phyloP scores from a whole-genome alignment of 2,797 vertebrate genomes.

The Champsocephalus gunnari region DNA sequence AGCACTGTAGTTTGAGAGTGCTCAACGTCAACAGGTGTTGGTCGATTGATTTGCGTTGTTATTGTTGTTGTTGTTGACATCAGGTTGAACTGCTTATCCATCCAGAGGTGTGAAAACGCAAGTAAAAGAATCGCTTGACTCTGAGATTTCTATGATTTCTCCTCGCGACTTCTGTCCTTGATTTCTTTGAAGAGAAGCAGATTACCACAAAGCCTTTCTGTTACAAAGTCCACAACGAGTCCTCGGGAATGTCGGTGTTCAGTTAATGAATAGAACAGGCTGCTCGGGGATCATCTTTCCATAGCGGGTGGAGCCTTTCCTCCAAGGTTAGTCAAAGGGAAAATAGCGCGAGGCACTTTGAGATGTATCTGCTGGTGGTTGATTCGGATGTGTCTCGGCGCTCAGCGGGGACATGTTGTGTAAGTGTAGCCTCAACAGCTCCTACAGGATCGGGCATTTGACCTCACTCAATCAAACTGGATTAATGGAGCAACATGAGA shows the following conservation, averaged over 20 bases:
- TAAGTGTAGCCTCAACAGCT: slow-evolving; percentile 67
- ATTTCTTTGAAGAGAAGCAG: slow-evolving; percentile 41
- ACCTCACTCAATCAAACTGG: slow-evolving; percentile 40
- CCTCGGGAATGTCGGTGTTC: slow-evolving; percentile 41
- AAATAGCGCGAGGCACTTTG: slow-evolving; percentile 46
- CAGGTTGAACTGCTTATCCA: slow-evolving; percentile 18
- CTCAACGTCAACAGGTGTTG: slow-evolving; percentile 49
- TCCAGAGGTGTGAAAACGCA: background rate
- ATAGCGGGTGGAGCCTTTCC: slow-evolving; percentile 54
- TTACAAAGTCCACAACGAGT: slow-evolving; percentile 45
- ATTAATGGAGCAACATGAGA: slow-evolving; percentile 26
- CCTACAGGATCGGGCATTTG: slow-evolving; percentile 52
- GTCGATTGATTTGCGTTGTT: slow-evolving; percentile 37
- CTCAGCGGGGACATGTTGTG: slow-evolving; percentile 54
- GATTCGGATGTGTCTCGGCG: slow-evolving; percentile 69
- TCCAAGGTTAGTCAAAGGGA: slow-evolving; percentile 66
- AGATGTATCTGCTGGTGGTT: slow-evolving; percentile 60
- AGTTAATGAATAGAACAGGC: slow-evolving; percentile 58
- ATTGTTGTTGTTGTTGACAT: slow-evolving; percentile 20
- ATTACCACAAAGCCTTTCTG: slow-evolving; percentile 33
- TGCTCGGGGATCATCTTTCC: slow-evolving; percentile 47
- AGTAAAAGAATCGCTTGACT: slow-evolving; percentile 10
- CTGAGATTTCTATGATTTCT: slow-evolving; percentile 31
- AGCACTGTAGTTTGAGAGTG: background rate
- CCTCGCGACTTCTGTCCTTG: slow-evolving; percentile 40